Percentiles rank a stretch among this genome's conserved stretches.
Evolutionary conservation across 37 sponge, comb jelly and placozoan genomes (phyloP).

Genomic region (Aplysina aerophoba): DNA sequence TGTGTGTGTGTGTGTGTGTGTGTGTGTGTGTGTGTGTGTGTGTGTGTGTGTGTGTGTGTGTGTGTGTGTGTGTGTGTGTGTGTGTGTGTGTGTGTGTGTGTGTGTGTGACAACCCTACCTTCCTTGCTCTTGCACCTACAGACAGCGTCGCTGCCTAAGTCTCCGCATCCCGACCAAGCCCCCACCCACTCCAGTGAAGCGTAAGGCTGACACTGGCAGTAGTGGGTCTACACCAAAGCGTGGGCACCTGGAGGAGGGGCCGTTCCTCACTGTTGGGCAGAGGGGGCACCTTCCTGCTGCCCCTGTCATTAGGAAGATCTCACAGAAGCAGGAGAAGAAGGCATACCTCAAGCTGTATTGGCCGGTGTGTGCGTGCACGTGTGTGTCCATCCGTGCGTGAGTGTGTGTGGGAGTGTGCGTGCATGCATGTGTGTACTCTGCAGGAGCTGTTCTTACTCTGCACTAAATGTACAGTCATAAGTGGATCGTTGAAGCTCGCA

Average conservation of each 20-base stretch:
- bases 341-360: constrained; percentile 52
- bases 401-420: background rate
- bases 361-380: constrained; percentile 43
- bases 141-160: background rate
- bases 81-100: constrained; percentile 8
- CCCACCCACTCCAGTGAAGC: constrained; percentile 7
- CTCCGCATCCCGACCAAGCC: constrained; percentile 19
- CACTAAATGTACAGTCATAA: no score
- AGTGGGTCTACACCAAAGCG: background rate
- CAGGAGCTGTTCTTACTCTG: background rate
- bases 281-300: no score
- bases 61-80: background rate
- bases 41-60: background rate
- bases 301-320: no score
- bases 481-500: no score
- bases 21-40: background rate
- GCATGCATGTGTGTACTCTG: background rate
- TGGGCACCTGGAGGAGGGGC: background rate
- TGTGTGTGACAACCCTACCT: background rate
- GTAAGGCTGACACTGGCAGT: background rate
- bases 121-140: background rate
- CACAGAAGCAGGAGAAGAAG: background rate
- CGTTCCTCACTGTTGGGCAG: background rate
- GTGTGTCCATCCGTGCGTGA: background rate
- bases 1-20: constrained; percentile 2